Evolutionary conservation across 2,888 invertebrate genomes (phyloP).

Genomic region (Apamea crenata): DNA sequence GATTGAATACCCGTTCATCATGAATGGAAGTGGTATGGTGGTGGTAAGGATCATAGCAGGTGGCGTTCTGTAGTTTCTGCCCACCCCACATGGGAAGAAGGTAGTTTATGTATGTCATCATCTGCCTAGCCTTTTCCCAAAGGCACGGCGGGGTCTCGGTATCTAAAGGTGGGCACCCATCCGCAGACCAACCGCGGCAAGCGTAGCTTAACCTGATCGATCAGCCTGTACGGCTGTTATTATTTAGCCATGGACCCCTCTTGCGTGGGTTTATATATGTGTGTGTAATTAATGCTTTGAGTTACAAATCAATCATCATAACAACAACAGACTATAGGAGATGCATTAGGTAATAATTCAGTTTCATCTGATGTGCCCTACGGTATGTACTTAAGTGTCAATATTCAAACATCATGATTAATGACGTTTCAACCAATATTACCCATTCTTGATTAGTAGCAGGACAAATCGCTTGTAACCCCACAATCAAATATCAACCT

Average conservation of each 20-base stretch:
- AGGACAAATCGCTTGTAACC: background rate
- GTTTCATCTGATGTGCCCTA: slow-evolving; percentile 1
- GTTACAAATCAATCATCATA: slow-evolving; percentile 9
- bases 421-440: slow-evolving; percentile 39
- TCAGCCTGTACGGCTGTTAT: too few species aligned
- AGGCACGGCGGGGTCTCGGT: too few species aligned
- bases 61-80: background rate
- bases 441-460: slow-evolving; percentile 12
- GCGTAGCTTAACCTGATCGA: too few species aligned
- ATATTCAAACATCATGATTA: slow-evolving; percentile 55
- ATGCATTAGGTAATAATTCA: slow-evolving; percentile 18
- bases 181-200: too few species aligned
- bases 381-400: slow-evolving; percentile 28
- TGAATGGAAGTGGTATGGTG: too few species aligned
- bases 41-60: background rate
- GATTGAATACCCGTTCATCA: too few species aligned
- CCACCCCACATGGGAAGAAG: background rate
- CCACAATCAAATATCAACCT: slow-evolving; percentile 9
- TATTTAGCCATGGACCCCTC: too few species aligned
- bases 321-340: background rate
- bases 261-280: background rate
- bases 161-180: too few species aligned
- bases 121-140: too few species aligned
- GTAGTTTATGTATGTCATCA: background rate
- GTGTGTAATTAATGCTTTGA: background rate